Conservation (phyloP, 2,113 vertebrate genomes). For the Leptodactylus fuscus region DNA sequence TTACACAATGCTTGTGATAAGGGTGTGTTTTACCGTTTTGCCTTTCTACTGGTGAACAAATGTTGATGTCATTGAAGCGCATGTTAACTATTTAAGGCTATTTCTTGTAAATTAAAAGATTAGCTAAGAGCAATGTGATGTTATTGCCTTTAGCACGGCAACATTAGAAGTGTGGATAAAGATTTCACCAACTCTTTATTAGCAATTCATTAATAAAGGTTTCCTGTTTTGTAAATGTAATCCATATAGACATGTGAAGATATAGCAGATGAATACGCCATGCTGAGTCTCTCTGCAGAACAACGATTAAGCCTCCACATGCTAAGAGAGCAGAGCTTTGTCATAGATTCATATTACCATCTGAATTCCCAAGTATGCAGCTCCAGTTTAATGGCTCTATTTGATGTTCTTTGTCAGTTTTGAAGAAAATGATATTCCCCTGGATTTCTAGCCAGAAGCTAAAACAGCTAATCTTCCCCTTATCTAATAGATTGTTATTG, state of each 20-base stretch:
- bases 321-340: conserved; percentile 21
- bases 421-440: conserved; percentile 42
- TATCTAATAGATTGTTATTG: conserved; percentile 47
- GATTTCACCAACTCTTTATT: conserved; percentile 3
- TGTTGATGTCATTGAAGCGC: neutral
- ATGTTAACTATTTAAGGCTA: neutral
- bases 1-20: neutral
- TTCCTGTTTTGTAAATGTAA: conserved; percentile 18
- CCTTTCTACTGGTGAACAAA: neutral
- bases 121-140: neutral
- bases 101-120: neutral
- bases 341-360: conserved; percentile 36
- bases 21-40: neutral
- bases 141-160: neutral
- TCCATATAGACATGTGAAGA: conserved; percentile 10
- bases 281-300: conserved; percentile 1
- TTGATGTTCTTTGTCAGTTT: conserved; percentile 45
- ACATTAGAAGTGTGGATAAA: neutral
- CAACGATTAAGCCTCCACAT: conserved; percentile 22
- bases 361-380: conserved; percentile 42
- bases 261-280: conserved; percentile 4
- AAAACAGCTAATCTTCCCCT: conserved; percentile 46
- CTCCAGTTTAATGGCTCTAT: conserved; percentile 35
- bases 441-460: conserved; percentile 46
- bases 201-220: conserved; percentile 7